phyloP scores from a whole-genome alignment of 2,888 invertebrate genomes.

The Laothoe populi region DNA sequence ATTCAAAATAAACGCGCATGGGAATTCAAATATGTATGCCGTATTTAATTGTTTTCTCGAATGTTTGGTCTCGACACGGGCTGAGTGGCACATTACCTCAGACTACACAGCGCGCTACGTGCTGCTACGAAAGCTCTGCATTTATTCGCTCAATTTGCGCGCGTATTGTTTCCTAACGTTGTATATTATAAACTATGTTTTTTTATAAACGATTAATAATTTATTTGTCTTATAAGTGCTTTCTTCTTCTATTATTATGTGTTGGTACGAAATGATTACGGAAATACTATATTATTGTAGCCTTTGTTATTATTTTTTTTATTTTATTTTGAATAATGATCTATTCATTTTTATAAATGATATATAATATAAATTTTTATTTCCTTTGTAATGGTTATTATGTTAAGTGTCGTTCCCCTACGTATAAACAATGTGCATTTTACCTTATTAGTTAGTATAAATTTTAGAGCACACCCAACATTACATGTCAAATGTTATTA shows the following conservation, averaged over 20 bases:
- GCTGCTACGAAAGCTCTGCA: slow-evolving; percentile 30
- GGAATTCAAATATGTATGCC: slow-evolving; percentile 54
- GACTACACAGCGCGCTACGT: slow-evolving; percentile 31
- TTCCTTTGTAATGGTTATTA: too few relatives aligned
- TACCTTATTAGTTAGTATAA: not conserved
- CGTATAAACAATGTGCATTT: not conserved
- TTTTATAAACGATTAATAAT: not conserved
- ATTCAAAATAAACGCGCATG: slow-evolving; percentile 56
- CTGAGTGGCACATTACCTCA: slow-evolving; percentile 9
- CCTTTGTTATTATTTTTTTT: too few relatives aligned
- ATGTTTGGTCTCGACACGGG: slow-evolving; percentile 1
- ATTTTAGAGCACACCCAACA: not conserved
- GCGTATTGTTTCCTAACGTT: not conserved
- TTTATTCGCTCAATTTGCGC: slow-evolving; percentile 36
- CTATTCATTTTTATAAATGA: too few relatives aligned
- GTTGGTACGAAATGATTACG: too few relatives aligned
- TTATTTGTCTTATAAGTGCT: not conserved
- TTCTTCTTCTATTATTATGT: too few relatives aligned
- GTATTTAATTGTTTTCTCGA: slow-evolving; percentile 51
- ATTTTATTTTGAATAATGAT: too few relatives aligned
- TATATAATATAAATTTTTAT: too few relatives aligned
- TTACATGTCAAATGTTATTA: slow-evolving; percentile 19
- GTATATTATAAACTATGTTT: not conserved
- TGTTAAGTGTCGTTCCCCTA: not conserved
- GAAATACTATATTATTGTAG: too few relatives aligned